Evolutionary conservation across 37 sponge, comb jelly and placozoan species (phyloP).

Genomic region (Diacarnus erythraeanus): DNA sequence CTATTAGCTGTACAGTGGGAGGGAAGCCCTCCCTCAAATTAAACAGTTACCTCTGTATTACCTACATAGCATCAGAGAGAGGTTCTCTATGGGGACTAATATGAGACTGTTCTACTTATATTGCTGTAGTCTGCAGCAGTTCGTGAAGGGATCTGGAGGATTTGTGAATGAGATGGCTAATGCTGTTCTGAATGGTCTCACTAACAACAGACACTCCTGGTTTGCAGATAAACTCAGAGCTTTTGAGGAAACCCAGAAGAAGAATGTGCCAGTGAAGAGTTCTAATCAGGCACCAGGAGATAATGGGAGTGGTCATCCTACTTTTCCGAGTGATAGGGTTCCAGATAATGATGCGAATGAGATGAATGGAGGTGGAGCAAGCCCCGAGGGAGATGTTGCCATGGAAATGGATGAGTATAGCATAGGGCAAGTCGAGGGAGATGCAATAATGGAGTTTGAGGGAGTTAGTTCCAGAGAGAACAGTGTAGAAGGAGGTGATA

Average conservation of each 20-base stretch:
- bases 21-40: no score
- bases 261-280: neutral
- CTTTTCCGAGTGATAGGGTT: neutral
- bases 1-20: no score
- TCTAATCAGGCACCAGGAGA: neutral
- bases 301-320: neutral
- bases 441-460: no score
- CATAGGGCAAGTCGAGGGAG: no score
- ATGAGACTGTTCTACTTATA: no score
- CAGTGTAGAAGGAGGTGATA: neutral
- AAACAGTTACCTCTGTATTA: no score
- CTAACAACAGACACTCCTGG: slow-evolving; percentile 63
- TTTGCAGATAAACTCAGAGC: slow-evolving; percentile 22
- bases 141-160: slow-evolving; percentile 68
- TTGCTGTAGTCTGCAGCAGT: slow-evolving; percentile 75
- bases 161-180: slow-evolving; percentile 80
- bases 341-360: neutral
- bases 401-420: no score
- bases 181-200: slow-evolving; percentile 84
- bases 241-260: slow-evolving; percentile 20
- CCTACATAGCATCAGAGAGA: no score
- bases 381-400: no score
- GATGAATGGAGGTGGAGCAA: no score
- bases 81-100: no score
- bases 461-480: neutral